A percentile compares a stretch with the other conserved stretches of the same genome.
These are phyloP conservation scores for Mesorhabditis spiculigera DNA, from an alignment of 2,888 invertebrate genomes.

Conservation along the genomic window DNA sequence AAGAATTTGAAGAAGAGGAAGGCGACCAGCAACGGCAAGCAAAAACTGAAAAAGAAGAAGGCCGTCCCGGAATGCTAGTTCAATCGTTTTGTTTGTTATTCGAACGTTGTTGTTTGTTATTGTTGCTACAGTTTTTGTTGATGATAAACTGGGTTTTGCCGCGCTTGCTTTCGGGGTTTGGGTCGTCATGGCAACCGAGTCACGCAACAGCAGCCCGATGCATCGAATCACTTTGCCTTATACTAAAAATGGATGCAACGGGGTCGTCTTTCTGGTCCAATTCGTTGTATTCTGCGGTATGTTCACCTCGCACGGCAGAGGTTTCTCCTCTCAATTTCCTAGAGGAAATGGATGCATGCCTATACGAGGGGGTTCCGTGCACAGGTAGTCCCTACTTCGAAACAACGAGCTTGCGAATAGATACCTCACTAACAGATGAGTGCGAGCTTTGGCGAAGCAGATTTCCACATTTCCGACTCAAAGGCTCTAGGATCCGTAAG, in stretches of 20 bases:
- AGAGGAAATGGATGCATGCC: conserved; percentile 1
- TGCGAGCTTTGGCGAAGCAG: not conserved
- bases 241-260: too few relatives aligned
- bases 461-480: conserved; percentile 1
- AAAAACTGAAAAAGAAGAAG: conserved; percentile 2
- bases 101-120: not conserved
- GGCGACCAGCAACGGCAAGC: not conserved
- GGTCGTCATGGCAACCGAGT: too few relatives aligned
- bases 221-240: too few relatives aligned
- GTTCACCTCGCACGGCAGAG: too few relatives aligned
- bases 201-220: too few relatives aligned
- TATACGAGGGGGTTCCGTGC: not conserved
- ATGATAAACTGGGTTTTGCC: not conserved
- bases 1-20: not conserved
- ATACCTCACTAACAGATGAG: not conserved
- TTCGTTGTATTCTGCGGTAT: too few relatives aligned
- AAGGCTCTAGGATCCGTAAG: not conserved
- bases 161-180: too few relatives aligned
- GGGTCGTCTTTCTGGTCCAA: too few relatives aligned
- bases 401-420: not conserved
- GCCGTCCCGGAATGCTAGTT: conserved; percentile 1
- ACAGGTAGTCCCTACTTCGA: not conserved
- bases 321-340: not conserved
- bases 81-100: not conserved
- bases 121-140: not conserved